Conservation (phyloP, 2,888 invertebrate species). For the Lepidochrysops patricia region DNA sequence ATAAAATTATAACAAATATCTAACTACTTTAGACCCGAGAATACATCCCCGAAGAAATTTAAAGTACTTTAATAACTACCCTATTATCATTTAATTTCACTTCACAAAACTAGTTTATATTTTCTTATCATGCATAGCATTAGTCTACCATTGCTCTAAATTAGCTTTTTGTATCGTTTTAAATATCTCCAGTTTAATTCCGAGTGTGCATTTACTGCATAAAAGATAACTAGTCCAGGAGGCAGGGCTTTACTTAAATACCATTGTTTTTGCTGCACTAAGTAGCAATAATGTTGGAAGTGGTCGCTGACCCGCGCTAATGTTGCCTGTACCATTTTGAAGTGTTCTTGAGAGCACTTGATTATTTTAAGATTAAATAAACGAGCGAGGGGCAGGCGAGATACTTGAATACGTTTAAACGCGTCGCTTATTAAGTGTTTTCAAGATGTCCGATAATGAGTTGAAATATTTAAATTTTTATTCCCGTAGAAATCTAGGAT, state of each 20-base stretch:
- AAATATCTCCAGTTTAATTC: constrained; percentile 15
- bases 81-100: not conserved
- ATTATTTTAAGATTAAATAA: constrained; percentile 22
- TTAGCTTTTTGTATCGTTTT: constrained; percentile 8
- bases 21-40: too few species aligned
- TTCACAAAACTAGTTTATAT: not conserved
- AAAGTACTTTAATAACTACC: not conserved
- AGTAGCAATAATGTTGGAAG: constrained; percentile 48
- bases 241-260: constrained; percentile 25
- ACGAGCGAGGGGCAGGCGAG: constrained; percentile 12
- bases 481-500: not conserved
- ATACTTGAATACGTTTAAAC: constrained; percentile 6
- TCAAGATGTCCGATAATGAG: constrained; percentile 8
- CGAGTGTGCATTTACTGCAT: constrained; percentile 19
- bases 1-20: too few species aligned
- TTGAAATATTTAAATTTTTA: not conserved
- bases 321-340: constrained; percentile 23
- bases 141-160: not conserved
- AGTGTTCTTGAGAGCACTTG: constrained; percentile 21
- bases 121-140: not conserved
- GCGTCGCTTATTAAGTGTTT: constrained; percentile 7
- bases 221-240: constrained; percentile 30
- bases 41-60: too few species aligned
- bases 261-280: constrained; percentile 56
- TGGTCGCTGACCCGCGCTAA: constrained; percentile 38